phyloP scores from a whole-genome alignment of 2,797 vertebrate species.

The Telmatherina bonti region DNA sequence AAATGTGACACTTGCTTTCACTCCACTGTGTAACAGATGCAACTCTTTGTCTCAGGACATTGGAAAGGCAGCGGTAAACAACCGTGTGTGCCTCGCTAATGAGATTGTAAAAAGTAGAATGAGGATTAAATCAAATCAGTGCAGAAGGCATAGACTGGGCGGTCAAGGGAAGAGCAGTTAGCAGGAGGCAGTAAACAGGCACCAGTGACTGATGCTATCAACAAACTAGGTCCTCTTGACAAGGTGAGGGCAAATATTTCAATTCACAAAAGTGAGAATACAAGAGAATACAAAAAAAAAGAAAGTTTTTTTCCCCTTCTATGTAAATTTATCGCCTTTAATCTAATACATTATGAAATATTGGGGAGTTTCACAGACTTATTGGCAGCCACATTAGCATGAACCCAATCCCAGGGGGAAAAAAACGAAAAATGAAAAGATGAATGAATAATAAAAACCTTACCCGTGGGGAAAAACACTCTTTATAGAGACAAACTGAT shows the following conservation, averaged over 20 bases:
- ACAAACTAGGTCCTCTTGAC: conserved; percentile 36
- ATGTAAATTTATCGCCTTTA: background rate
- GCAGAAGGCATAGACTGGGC: conserved; percentile 47
- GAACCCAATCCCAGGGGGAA: background rate
- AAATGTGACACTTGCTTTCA: conserved; percentile 49
- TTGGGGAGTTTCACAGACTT: no score
- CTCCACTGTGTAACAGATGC: conserved; percentile 46
- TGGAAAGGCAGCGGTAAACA: conserved; percentile 54
- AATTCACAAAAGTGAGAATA: background rate
- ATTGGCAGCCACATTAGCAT: background rate
- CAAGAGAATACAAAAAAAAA: background rate
- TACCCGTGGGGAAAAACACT: background rate
- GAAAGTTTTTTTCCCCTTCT: background rate
- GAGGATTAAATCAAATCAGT: conserved; percentile 66
- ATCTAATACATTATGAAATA: background rate
- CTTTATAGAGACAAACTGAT: background rate
- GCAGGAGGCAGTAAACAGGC: conserved; percentile 58
- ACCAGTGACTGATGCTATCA: conserved; percentile 61
- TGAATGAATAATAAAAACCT: background rate
- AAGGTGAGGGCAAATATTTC: conserved; percentile 9
- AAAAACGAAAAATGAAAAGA: background rate
- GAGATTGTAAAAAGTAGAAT: conserved; percentile 68
- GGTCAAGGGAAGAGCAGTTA: conserved; percentile 47
- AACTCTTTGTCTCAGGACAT: conserved; percentile 41
- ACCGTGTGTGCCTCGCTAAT: conserved; percentile 57